Evolutionary conservation across 2,113 vertebrate genomes (phyloP).

Genomic region (Ophiodon elongatus): DNA sequence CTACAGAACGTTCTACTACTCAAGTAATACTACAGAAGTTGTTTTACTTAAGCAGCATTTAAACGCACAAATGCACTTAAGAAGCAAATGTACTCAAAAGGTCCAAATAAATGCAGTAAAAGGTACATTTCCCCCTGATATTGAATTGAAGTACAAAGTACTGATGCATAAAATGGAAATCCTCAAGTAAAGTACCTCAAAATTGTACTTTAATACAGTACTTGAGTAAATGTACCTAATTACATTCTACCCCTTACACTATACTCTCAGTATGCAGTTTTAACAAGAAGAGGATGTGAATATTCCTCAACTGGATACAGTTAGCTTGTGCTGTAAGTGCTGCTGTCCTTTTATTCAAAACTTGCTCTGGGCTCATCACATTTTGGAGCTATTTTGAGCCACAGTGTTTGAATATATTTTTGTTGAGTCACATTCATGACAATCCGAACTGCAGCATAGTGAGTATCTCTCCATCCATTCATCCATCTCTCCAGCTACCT

Average conservation of each 20-base stretch:
- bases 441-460: constrained; percentile 18
- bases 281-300: background rate
- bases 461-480: background rate
- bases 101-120: background rate
- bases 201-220: background rate
- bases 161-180: background rate
- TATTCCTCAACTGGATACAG: constrained; percentile 12
- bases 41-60: background rate
- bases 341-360: constrained; percentile 39
- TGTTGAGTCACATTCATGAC: constrained; percentile 31
- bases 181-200: background rate
- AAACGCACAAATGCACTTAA: background rate
- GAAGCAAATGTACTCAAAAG: background rate
- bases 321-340: constrained; percentile 15
- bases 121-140: background rate
- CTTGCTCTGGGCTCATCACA: constrained; percentile 40
- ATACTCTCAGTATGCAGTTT: background rate
- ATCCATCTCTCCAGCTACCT: background rate
- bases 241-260: background rate
- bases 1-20: background rate
- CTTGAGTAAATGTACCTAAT: background rate
- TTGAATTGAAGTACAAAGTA: background rate
- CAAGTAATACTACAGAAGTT: background rate
- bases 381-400: constrained; percentile 43
- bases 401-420: constrained; percentile 27